Base-by-base conservation (phyloP, 2,113 vertebrate species). In the Sclerurus mexicanus region DNA sequence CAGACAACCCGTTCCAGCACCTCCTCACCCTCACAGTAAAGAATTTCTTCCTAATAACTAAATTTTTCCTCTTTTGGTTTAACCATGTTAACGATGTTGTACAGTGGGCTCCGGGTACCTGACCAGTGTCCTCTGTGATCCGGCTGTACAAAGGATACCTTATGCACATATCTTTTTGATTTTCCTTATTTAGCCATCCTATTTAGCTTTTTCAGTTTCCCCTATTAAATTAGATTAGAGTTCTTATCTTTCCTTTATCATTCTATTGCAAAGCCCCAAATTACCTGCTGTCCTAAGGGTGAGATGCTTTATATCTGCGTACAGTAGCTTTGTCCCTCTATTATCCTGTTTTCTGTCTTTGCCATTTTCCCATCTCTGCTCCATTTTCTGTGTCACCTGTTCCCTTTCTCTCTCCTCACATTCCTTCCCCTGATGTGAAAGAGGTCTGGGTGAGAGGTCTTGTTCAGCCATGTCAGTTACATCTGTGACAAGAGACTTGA, bases 291-390 rank as follows among this genome's bases (percentile, higher is more conserved):
- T 66, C 16, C 63, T 80, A 80, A 77, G 46, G 28, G 17, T 40
- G 27, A 90, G 56, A 31, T 58, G 44, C 67, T 87, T 55, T 66
- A 39, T 75, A 42, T 21, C 40, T 28, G 56, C 71, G 22, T 27
- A 39, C 46, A 94, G 56, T 40, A 60, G 55, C 37, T 74, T 76
- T 82, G 10, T 79, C 90, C 72, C 47, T 60, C 87, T 73, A 25
- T 78, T 83, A 86, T 55, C 88, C 59, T 85, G 60, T 62, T 83
- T 83, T 44, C 19, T 30, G 7, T 69, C 85, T 81, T 69, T 42
- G 24, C 4, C 40, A 84, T 96, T 96, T 94, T 33, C 63, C 33
- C 63, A 93, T 93, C 68, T 87, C 83, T 81, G 37, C 73, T 94
- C 39, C 9, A 64, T 81, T 35, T 90, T 95, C 64, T 88, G 40